Percentiles rank a stretch among this genome's conserved stretches.
Conservation (phyloP, 2,797 vertebrate genomes). For the Poeciliopsis presidionis region DNA sequence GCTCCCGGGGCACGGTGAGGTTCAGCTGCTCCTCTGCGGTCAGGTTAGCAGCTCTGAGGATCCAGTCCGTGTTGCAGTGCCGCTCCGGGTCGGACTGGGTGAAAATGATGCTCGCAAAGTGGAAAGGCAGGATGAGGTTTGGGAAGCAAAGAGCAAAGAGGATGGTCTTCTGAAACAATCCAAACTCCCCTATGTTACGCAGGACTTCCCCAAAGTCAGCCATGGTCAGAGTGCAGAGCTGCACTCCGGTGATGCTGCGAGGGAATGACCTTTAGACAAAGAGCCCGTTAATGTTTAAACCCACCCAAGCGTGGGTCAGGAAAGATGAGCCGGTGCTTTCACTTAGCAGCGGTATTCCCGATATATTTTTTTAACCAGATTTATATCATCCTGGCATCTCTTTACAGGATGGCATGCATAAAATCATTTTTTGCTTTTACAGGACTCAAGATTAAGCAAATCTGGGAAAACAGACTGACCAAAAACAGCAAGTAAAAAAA, state of each 20-base stretch:
- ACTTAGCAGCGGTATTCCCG: not conserved
- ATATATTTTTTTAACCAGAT: conserved; percentile 4
- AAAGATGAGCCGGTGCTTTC: conserved; percentile 11
- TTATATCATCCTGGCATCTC: not conserved
- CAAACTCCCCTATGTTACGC: conserved; percentile 78
- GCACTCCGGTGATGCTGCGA: conserved; percentile 10
- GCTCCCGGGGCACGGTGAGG: conserved; percentile 79
- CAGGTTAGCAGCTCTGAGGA: conserved; percentile 73
- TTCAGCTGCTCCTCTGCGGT: conserved; percentile 79
- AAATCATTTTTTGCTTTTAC: not conserved
- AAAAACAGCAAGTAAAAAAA: not conserved
- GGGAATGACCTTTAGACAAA: conserved; percentile 12
- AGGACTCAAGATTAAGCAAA: not conserved
- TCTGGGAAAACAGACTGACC: not conserved
- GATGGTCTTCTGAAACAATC: conserved; percentile 80
- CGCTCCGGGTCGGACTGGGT: conserved; percentile 60
- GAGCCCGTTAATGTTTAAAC: conserved; percentile 34
- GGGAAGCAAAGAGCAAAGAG: conserved; percentile 74
- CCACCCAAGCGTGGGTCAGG: not conserved
- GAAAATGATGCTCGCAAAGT: conserved; percentile 69
- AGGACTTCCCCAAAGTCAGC: conserved; percentile 77
- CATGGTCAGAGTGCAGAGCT: conserved; percentile 58
- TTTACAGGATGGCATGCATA: not conserved
- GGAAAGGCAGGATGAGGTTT: conserved; percentile 69
- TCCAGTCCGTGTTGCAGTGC: conserved; percentile 86